These are phyloP conservation scores for Agapetus fuscipes DNA, from an alignment of 2,888 invertebrate genomes.

Conservation along the genomic window DNA sequence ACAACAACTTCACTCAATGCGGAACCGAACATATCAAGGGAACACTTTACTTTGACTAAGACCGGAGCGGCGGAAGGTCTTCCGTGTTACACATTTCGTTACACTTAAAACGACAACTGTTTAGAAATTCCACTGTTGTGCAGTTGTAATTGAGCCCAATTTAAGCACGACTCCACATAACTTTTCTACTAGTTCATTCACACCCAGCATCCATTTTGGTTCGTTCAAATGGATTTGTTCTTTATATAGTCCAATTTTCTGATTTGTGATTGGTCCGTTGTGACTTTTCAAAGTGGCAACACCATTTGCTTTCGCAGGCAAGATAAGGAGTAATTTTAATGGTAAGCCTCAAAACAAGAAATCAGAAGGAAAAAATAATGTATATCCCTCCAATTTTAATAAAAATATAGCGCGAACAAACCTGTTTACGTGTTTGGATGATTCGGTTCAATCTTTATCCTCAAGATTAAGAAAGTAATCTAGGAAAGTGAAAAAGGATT, in stretches of 20 bases:
- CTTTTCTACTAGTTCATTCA: constrained; percentile 23
- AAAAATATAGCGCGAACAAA: too few species aligned
- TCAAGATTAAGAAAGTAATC: too few species aligned
- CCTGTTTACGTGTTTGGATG: too few species aligned
- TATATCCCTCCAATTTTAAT: too few species aligned
- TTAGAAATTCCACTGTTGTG: constrained; percentile 31
- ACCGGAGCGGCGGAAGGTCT: constrained; percentile 10
- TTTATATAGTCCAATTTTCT: constrained; percentile 7
- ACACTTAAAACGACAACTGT: constrained; percentile 41
- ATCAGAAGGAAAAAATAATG: too few species aligned
- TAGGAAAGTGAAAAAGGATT: too few species aligned
- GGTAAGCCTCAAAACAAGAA: too few species aligned
- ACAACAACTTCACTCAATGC: constrained; percentile 30
- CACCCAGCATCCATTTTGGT: constrained; percentile 28
- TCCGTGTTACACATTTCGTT: constrained; percentile 34
- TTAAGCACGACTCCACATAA: constrained; percentile 44
- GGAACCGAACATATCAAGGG: constrained; percentile 13
- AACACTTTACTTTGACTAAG: constrained; percentile 6
- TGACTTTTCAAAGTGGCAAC: too few species aligned
- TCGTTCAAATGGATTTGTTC: constrained; percentile 28
- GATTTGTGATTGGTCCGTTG: constrained; percentile 8
- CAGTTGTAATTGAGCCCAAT: too few species aligned
- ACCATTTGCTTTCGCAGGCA: too few species aligned
- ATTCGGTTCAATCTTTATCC: too few species aligned
- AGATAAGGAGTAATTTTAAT: too few species aligned